A percentile compares a stretch with the other conserved stretches of the same genome.
phyloP scores from a whole-genome alignment of 1,140 invertebrate genomes.

The Agraylea sexmaculata region DNA sequence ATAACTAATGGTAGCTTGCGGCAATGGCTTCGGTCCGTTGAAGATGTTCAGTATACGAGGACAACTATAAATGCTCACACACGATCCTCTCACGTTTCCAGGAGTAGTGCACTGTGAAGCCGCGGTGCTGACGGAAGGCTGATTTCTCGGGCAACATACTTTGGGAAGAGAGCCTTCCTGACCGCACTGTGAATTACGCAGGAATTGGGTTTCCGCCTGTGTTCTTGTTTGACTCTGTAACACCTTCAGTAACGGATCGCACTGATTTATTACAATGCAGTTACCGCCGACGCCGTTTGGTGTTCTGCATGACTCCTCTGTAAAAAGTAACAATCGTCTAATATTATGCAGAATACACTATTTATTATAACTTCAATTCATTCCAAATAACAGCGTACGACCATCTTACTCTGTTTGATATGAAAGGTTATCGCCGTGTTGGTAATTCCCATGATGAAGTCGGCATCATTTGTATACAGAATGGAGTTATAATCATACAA shows the following conservation, averaged over 20 bases:
- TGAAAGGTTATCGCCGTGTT: too few species aligned
- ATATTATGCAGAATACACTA: too few species aligned
- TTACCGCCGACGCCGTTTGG: constrained; percentile 7
- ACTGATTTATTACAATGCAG: constrained; percentile 13
- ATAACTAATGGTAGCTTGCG: constrained; percentile 1
- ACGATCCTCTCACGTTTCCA: constrained; percentile 26
- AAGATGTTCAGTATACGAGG: constrained; percentile 26
- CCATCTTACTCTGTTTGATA: too few species aligned
- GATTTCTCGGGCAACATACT: constrained; percentile 6
- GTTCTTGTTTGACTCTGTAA: constrained; percentile 9
- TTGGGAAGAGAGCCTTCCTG: neutral
- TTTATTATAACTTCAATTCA: too few species aligned
- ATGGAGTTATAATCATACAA: too few species aligned
- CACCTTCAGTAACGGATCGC: constrained; percentile 8
- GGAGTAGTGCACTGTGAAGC: constrained; percentile 31
- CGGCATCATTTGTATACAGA: too few species aligned
- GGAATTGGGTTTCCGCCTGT: constrained; percentile 6
- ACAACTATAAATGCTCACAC: constrained; percentile 30
- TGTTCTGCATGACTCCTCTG: constrained; percentile 13
- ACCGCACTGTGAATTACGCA: constrained; percentile 16
- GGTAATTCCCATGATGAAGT: too few species aligned
- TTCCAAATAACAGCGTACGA: too few species aligned
- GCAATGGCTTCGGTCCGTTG: constrained; percentile 10
- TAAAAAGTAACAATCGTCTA: too few species aligned
- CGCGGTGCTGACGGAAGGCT: neutral